Percentiles rank a stretch among this genome's conserved stretches.
Conservation (phyloP, 2,888 invertebrate genomes). For the Lapara coniferarum region DNA sequence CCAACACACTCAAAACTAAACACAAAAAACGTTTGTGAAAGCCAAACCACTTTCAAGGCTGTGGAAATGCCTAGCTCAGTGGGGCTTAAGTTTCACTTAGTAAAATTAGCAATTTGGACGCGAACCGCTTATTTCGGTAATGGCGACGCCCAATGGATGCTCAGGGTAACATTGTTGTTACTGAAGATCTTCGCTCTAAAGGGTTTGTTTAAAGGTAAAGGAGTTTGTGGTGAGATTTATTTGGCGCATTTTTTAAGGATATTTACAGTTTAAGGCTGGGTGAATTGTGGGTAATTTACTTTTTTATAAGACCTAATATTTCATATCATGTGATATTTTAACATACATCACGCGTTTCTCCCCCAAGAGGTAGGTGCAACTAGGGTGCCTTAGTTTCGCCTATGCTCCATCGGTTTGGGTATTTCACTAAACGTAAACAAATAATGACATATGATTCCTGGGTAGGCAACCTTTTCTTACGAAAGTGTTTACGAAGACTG, state of each 20-base stretch:
- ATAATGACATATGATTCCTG: no score
- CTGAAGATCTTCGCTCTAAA: constrained; percentile 3
- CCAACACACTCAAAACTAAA: constrained; percentile 6
- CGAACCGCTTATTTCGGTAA: constrained; percentile 53
- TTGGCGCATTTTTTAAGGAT: no score
- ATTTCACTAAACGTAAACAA: no score
- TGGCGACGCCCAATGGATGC: constrained; percentile 36
- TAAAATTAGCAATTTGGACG: constrained; percentile 52
- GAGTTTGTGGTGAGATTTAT: not conserved
- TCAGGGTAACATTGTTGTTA: constrained; percentile 13
- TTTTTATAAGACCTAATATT: no score
- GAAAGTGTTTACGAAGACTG: no score
- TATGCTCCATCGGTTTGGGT: no score
- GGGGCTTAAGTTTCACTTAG: constrained; percentile 53
- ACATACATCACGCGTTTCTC: no score
- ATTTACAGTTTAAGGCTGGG: not conserved
- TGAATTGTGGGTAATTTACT: not conserved
- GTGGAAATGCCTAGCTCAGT: constrained; percentile 43
- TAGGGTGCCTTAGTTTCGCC: no score
- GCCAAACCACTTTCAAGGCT: constrained; percentile 35
- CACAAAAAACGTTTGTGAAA: constrained; percentile 22
- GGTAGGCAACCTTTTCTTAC: no score
- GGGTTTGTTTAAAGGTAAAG: constrained; percentile 1
- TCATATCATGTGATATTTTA: no score
- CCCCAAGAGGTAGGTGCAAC: no score